Evolutionary conservation across 2,797 vertebrate genomes (phyloP).

Genomic region (Eulemur coronatus): DNA sequence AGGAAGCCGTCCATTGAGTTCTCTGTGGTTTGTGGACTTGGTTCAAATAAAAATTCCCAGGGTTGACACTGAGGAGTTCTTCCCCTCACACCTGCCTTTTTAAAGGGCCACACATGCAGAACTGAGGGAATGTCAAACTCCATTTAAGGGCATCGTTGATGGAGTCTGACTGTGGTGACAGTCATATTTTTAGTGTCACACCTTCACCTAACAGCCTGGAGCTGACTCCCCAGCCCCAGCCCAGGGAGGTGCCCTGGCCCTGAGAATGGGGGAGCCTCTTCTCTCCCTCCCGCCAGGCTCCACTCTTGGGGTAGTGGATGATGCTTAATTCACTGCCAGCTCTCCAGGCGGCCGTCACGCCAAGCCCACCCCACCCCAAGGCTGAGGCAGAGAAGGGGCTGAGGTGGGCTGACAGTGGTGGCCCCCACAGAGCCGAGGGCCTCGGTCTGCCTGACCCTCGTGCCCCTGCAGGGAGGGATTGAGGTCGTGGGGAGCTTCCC

Average conservation of each 20-base stretch:
- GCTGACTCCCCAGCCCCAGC: background rate
- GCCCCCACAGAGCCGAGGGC: background rate
- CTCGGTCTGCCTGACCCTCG: background rate
- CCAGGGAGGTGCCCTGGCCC: background rate
- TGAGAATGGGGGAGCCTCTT: background rate
- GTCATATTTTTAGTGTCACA: background rate
- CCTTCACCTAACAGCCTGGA: background rate
- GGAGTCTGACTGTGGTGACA: background rate
- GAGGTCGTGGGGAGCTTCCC: background rate
- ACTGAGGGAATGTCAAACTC: background rate
- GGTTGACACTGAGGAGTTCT: background rate
- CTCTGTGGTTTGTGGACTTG: slow-evolving; percentile 1
- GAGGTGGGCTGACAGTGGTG: background rate
- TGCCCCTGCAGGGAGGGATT: background rate
- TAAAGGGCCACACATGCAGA: background rate
- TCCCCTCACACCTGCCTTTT: background rate
- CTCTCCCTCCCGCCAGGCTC: background rate
- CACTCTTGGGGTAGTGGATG: background rate
- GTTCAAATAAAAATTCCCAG: slow-evolving; percentile 35
- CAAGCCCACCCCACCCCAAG: background rate
- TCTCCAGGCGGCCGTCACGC: background rate
- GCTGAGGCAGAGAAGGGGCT: background rate
- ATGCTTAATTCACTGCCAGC: background rate
- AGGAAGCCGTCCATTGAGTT: background rate
- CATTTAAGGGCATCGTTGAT: background rate